Base-by-base conservation (phyloP, 1,140 invertebrate species). In the Lepidurus arcticus region DNA sequence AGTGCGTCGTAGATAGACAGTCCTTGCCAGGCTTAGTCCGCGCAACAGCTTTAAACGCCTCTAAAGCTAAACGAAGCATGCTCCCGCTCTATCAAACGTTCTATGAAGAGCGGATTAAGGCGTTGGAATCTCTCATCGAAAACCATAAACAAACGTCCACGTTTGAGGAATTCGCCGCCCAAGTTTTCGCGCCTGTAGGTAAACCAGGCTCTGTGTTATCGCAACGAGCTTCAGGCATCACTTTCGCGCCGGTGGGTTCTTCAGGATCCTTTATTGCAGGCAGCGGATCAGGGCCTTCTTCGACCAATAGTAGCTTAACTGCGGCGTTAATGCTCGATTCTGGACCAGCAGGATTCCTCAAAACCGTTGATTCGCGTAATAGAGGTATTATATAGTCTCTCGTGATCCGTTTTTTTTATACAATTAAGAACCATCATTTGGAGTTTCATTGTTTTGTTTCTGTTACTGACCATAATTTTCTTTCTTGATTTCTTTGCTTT, bases 21-120 rank as follows among this genome's bases (percentile, higher is more conserved):
- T 90, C 93, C 81, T 84, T 98, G 76, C 93, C 97, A 7, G 93
- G 92, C 34, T 87, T 99, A 43, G 93, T 99, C 42, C 88, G 97
- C 79, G 92, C 93, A 13, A 96, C 96, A 16, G 96, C 96, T 13
- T 89, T 98, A 47, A 94, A 94, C 84, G 96, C 96, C 76, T 97
- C 96, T 82, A 89, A 95, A 79, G 92, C 94, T 1, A 96, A 97
- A 83, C 89, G 96, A 78, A 92, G 92, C 73, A 92, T 92, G 34
- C 88, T 97, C 83, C 91, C 93, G 80, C 90, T 94, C 81, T 98
- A 94, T 85, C 94, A 97, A 86, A 93, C 96, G 84, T 94, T 93
- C 85, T 98, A 95, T 85, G 93, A 96, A 85, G 96, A 98, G 87
- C 88, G 96, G 81, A 91, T 92, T 80, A 90, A 93, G 78, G 92